phyloP scores from a whole-genome alignment of 2,797 vertebrate species.

The Pyrocephalus nanus region DNA sequence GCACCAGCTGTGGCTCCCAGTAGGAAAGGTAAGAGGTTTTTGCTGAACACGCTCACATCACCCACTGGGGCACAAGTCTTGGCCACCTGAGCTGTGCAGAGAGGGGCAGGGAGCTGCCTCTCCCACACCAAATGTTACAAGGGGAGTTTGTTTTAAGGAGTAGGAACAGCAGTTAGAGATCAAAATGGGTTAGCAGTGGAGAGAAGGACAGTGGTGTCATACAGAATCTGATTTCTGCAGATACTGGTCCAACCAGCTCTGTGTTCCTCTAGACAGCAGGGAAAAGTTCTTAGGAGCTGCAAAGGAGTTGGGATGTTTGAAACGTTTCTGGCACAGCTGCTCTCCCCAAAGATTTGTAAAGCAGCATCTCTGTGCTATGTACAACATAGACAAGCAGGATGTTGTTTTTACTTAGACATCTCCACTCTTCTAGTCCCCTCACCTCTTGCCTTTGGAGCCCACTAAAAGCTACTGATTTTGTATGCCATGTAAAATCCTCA shows the following conservation, averaged over 20 bases:
- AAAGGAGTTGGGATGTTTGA: not conserved
- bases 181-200: not conserved
- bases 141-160: not conserved
- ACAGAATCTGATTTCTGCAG: not conserved
- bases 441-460: not conserved
- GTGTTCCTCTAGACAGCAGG: not conserved
- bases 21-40: conserved; percentile 61
- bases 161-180: not conserved
- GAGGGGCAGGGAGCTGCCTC: not conserved
- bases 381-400: not conserved
- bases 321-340: not conserved
- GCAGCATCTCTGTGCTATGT: not conserved
- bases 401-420: not conserved
- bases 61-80: not conserved
- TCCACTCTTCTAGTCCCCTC: not conserved
- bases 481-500: not conserved
- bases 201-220: not conserved
- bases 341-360: not conserved
- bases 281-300: not conserved
- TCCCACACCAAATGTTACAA: too few relatives aligned
- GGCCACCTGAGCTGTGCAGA: not conserved
- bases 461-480: not conserved
- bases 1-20: not conserved
- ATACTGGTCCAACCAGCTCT: not conserved
- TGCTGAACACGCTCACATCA: fast-evolving